A percentile compares a stretch with the other conserved stretches of the same genome.
These are phyloP conservation scores for Regulus satrapa DNA, from an alignment of 2,113 vertebrate genomes.

Conservation along the genomic window DNA sequence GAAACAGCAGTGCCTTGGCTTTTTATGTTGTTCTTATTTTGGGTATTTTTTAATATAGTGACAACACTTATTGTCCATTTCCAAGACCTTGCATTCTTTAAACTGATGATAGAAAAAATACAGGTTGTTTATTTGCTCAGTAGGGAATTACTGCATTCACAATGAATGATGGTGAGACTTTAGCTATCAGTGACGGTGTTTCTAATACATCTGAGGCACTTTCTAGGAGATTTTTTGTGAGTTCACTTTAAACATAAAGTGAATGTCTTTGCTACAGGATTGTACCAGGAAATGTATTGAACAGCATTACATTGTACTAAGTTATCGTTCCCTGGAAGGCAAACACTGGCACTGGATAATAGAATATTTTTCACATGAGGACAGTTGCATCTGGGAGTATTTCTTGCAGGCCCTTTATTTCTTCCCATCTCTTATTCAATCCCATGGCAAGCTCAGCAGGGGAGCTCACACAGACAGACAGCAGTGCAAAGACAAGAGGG, in stretches of 20 bases:
- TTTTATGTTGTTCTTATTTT: not conserved
- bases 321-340: not conserved
- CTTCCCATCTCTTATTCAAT: not conserved
- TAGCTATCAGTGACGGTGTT: not conserved
- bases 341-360: not conserved
- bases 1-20: not conserved
- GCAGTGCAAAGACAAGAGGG: not conserved
- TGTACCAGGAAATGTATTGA: not conserved
- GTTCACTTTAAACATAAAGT: not conserved
- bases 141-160: not conserved
- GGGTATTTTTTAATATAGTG: not conserved
- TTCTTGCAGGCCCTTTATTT: not conserved
- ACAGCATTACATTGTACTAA: slow-evolving; percentile 45
- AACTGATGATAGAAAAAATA: not conserved
- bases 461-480: not conserved
- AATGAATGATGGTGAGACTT: not conserved
- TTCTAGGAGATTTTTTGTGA: not conserved
- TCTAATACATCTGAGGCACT: not conserved
- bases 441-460: not conserved
- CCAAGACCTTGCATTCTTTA: not conserved
- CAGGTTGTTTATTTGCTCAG: not conserved
- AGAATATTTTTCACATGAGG: slow-evolving; percentile 35
- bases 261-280: not conserved
- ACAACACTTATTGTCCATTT: not conserved
- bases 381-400: slow-evolving; percentile 15